These are phyloP conservation scores for Tetrapedia diversipes DNA, from an alignment of 2,888 invertebrate genomes.

Conservation along the genomic window DNA sequence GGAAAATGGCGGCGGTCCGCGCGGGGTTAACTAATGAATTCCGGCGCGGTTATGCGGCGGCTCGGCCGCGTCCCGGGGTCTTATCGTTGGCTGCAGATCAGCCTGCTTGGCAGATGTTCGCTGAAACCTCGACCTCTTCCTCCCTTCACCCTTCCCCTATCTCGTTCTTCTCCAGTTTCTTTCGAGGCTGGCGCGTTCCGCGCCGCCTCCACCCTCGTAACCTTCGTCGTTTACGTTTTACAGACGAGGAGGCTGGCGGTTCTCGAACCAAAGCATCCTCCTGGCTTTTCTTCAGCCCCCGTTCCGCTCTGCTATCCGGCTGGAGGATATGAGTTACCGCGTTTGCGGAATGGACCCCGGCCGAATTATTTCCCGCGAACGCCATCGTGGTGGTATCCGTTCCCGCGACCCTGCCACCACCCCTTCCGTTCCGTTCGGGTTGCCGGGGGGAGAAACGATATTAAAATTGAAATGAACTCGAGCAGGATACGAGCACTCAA, in stretches of 20 bases:
- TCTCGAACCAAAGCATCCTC: conserved; percentile 2
- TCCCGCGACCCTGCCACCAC: not conserved
- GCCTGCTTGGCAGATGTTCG: conserved; percentile 74
- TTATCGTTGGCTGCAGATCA: conserved; percentile 74
- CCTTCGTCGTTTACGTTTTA: conserved; percentile 25
- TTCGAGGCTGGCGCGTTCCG: conserved; percentile 5
- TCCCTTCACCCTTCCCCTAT: too few species aligned
- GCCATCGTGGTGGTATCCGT: conserved; percentile 22
- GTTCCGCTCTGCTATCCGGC: not conserved
- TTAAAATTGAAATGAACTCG: conserved; percentile 37
- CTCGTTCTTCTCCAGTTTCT: conserved; percentile 27
- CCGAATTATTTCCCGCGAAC: conserved; percentile 51
- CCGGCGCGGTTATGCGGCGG: conserved; percentile 62
- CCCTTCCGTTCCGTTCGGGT: too few species aligned
- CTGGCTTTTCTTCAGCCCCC: conserved; percentile 20
- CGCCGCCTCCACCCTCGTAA: conserved; percentile 10
- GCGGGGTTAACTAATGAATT: conserved; percentile 71
- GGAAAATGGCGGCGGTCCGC: conserved; percentile 55
- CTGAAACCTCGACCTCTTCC: conserved; percentile 65
- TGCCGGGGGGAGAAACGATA: conserved; percentile 22
- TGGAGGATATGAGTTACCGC: conserved; percentile 42
- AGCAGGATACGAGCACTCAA: not conserved
- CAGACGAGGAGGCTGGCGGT: conserved; percentile 19
- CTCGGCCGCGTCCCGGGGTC: conserved; percentile 65
- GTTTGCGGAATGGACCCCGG: conserved; percentile 43